Evolutionary conservation across 2,888 invertebrate species (phyloP).

Genomic region (Tenthredo amoena): DNA sequence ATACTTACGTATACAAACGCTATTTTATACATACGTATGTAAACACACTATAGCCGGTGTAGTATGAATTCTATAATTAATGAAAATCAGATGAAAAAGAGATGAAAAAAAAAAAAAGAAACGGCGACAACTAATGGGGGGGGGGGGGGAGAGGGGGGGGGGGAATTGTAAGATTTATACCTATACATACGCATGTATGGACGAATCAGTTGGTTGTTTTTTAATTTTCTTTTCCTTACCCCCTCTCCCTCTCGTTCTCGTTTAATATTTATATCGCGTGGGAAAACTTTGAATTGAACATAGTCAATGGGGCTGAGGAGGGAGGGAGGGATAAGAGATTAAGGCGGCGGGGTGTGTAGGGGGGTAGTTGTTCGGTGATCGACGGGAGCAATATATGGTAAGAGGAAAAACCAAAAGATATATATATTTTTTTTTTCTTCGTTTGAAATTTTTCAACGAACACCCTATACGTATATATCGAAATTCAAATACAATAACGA

Average conservation of each 20-base stretch:
- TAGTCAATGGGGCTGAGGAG: neutral
- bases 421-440: neutral
- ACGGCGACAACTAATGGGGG: no score
- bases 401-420: neutral
- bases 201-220: neutral
- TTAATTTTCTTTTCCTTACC: neutral
- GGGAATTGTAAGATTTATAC: no score
- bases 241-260: neutral
- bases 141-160: no score
- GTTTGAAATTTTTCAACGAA: no score
- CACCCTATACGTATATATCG: no score
- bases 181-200: no score
- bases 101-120: no score
- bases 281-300: constrained; percentile 14
- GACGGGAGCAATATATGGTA: neutral
- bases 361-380: neutral
- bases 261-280: neutral
- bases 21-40: no score
- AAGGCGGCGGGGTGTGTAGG: neutral
- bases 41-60: no score
- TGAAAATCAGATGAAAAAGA: no score
- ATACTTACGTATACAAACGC: neutral
- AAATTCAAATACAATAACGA: no score
- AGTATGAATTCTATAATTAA: no score
- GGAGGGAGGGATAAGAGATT: neutral